Evolutionary conservation across 2,888 invertebrate genomes (phyloP), one percentile per base, ranked within the genome.

Genomic region (Dicyrtomina minuta): DNA sequence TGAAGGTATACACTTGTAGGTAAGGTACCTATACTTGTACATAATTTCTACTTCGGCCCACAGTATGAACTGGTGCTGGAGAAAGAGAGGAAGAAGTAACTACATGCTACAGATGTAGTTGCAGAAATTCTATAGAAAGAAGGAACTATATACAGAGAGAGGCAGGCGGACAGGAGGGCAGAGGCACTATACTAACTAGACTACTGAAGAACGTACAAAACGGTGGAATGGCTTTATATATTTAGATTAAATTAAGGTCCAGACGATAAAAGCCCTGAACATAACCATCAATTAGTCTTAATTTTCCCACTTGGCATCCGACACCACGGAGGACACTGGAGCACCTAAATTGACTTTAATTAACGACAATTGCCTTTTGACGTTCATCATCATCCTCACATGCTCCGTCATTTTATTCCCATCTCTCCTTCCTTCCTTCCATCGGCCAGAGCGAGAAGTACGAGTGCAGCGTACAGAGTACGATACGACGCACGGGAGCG

Each of bases 281-380:
- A 72, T 74, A 74, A 73, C 73, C 73, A 74, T 74, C 73, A 74
- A 74, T 74, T 74, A 74, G 73, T 74, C 70, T 74, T 74, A 74
- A 74, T 74, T 74, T 68, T 71, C 73, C 70, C 73, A 74, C 70
- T 71, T 74, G 74, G 70, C 66, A 70, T 70, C 70, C 66, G 64
- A 64, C 64, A 64, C 64, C 64, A 64, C 51, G 49, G 44, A 62
- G 49, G 49, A 62, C 62, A 64, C 64, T 27, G 64, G 33, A 51
- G 51, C 20, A 49, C 69, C 71, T 73, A 75, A 75, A 75, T 75
- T 75, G 75, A 68, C 69, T 72, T 73, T 75, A 75, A 75, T 75
- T 72, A 75, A 75, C 68, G 73, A 70, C 75, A 75, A 75, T 75
- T 75, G 73, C 72, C 68, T 66, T 68, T 73, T 72, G 72, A 73